phyloP scores from a whole-genome alignment of 2,113 vertebrate genomes.

The Larimichthys crocea region DNA sequence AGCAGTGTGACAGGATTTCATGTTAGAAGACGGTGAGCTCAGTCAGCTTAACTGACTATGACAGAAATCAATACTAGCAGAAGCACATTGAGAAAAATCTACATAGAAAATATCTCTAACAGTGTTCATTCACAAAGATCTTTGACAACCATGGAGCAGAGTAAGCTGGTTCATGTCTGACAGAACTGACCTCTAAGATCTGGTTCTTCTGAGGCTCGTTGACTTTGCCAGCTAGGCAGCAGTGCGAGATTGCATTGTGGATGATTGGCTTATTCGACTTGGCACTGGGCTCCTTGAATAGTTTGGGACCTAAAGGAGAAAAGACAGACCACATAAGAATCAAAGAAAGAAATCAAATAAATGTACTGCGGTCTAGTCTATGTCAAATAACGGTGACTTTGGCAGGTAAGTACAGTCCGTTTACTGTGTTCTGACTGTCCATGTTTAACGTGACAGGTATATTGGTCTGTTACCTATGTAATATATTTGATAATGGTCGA shows the following conservation, averaged over 20 bases:
- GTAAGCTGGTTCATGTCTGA: not conserved
- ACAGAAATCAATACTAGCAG: not conserved
- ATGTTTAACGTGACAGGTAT: not conserved
- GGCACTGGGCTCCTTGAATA: slow-evolving; percentile 96
- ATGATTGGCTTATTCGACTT: slow-evolving; percentile 98
- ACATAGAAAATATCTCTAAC: not conserved
- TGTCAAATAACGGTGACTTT: not conserved
- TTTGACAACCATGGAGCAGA: too few relatives aligned
- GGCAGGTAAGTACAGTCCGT: too few relatives aligned
- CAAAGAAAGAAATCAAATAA: too few relatives aligned
- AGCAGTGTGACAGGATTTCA: not conserved
- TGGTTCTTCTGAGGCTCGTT: slow-evolving; percentile 96
- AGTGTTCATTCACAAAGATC: not conserved
- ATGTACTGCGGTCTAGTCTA: not conserved
- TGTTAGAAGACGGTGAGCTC: not conserved
- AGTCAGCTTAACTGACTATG: not conserved
- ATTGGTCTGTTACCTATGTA: too few relatives aligned
- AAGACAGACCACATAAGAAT: not conserved
- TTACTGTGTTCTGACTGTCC: not conserved
- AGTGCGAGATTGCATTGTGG: slow-evolving; percentile 95
- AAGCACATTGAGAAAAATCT: not conserved
- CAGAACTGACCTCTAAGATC: slow-evolving; percentile 89
- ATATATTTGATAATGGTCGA: too few relatives aligned
- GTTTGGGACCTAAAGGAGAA: slow-evolving; percentile 88
- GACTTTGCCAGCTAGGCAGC: slow-evolving; percentile 97